phyloP scores from a whole-genome alignment of 2,113 vertebrate genomes.

The Axis porcinus region DNA sequence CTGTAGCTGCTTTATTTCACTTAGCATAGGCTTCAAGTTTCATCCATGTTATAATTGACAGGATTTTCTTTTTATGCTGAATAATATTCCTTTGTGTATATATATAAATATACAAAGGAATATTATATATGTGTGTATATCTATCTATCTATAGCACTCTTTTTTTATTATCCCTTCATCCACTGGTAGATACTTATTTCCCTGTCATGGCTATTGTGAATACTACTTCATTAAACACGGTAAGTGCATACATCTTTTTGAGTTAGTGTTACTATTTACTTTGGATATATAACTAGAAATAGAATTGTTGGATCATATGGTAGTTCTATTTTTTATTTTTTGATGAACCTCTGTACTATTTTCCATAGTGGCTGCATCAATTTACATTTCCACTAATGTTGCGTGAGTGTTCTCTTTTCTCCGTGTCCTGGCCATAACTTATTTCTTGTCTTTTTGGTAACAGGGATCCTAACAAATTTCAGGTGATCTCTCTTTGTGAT shows the following conservation, averaged over 20 bases:
- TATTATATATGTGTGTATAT: neutral
- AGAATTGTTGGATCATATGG: neutral
- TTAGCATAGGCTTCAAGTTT: neutral
- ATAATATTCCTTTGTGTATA: neutral
- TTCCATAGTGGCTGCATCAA: neutral
- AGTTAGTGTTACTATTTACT: neutral
- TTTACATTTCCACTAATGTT: neutral
- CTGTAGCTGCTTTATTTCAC: neutral
- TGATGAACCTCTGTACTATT: neutral
- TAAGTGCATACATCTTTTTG: neutral
- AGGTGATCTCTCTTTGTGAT: neutral
- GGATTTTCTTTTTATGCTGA: neutral
- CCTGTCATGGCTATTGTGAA: neutral
- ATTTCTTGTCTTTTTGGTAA: neutral
- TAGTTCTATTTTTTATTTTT: neutral
- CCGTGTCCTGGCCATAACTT: neutral
- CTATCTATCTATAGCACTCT: neutral
- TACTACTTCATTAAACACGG: neutral
- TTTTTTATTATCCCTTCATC: neutral
- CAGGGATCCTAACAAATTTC: neutral
- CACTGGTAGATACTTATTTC: neutral
- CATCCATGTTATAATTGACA: neutral
- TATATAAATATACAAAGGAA: neutral
- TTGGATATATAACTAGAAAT: neutral
- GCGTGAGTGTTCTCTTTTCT: neutral